These are phyloP conservation scores for Brachionus calyciflorus DNA, from an alignment of 1,140 invertebrate genomes.

Conservation along the genomic window DNA sequence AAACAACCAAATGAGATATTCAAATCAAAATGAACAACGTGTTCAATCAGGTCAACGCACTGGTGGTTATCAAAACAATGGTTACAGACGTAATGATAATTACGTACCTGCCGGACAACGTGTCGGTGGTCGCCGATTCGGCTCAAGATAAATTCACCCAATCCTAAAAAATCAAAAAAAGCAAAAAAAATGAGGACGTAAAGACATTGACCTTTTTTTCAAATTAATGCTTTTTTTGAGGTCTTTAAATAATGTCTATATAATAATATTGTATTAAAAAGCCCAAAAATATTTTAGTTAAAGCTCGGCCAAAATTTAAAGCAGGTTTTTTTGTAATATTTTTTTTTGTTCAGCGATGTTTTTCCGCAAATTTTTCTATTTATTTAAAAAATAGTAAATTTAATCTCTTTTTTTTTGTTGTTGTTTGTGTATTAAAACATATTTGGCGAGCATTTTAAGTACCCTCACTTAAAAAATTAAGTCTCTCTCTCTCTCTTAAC, in stretches of 20 bases:
- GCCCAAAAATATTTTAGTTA: not conserved
- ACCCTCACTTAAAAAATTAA: not conserved
- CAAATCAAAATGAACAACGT: constrained; percentile 1
- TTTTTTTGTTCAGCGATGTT: not conserved
- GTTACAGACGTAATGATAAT: constrained; percentile 7
- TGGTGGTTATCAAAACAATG: not conserved
- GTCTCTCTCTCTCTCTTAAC: not conserved
- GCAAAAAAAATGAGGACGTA: not conserved
- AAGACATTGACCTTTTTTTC: constrained; percentile 22
- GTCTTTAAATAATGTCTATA: not conserved
- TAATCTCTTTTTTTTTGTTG: not conserved
- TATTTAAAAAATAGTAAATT: constrained; percentile 9
- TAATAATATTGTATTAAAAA: too few relatives aligned
- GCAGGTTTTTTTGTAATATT: constrained; percentile 5
- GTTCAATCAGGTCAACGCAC: not conserved
- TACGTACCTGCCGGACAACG: constrained; percentile 19
- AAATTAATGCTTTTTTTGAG: not conserved
- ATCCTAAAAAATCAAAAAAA: not conserved
- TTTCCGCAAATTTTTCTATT: constrained; percentile 22
- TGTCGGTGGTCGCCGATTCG: constrained; percentile 24
- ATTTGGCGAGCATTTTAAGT: constrained; percentile 14
- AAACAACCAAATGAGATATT: constrained; percentile 37
- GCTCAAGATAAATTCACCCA: constrained; percentile 30
- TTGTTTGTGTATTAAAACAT: not conserved
- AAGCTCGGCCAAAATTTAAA: constrained; percentile 5